Base-by-base conservation (phyloP, 2,113 vertebrate species). In the Corythornis vintsioides region DNA sequence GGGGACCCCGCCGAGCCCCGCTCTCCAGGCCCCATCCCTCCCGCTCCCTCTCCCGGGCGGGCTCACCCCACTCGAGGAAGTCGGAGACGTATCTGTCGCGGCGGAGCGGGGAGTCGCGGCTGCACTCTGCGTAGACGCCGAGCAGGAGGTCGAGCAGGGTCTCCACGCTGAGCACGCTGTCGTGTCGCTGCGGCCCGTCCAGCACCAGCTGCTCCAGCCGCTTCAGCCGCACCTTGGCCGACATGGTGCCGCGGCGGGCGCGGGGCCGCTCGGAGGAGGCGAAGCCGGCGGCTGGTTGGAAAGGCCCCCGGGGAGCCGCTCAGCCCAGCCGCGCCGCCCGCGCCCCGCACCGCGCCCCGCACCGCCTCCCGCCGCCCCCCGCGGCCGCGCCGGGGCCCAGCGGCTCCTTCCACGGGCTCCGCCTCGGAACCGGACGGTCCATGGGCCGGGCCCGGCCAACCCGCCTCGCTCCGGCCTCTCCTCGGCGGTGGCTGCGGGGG, bases 1-100 rank as follows among this genome's bases (percentile, higher is more conserved):
- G n/a, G 42, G 31, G 50, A 33, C 15, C 59, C 29, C 70, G 10
- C 80, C 43, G 10, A 21, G 45, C 63, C 22, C 28, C 10, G 12
- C 10, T 14, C 24, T 10, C 38, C 57, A 10, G 61, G 50, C 38
- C 38, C 38, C 38, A 38, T 38, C 38, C 38, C 38, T 38, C 38
- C 38, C 38, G 38, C 38, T 38, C 38, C 38, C 38, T 38, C 38
- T 38, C 38, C 38, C 38, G 38, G 38, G 38, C 38, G 11, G 69
- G 94, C 99, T 98, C 96, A 99, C 99, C 99, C 99, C 98, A 99
- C 82, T 99, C 97, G 97, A 99, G 98, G 97, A 99, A 99, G 95
- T 99, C 99, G 65, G 97, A 97, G 97, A 99, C 98, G 79, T 99
- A 98, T 95, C 99, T 98, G 97, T 99, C 99, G 83, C 99, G 98